Conservation (phyloP, 2,888 invertebrate genomes). For the Euphydryas editha region DNA sequence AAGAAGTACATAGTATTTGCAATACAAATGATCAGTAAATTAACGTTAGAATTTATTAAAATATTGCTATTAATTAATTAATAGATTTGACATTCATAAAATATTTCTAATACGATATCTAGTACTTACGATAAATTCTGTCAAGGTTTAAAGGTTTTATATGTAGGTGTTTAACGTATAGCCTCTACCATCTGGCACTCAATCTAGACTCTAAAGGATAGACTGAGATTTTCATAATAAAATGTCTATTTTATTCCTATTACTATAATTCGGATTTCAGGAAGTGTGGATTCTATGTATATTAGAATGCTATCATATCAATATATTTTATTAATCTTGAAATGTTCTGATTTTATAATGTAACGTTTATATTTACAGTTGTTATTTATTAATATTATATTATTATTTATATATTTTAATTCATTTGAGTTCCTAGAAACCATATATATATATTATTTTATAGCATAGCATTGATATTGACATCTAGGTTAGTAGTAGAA, state of each 20-base stretch:
- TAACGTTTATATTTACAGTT: no score
- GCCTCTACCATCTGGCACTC: slow-evolving; percentile 51
- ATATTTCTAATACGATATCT: slow-evolving; percentile 1
- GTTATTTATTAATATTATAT: no score
- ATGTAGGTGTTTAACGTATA: slow-evolving; percentile 41
- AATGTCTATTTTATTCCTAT: slow-evolving; percentile 9
- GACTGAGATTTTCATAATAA: slow-evolving; percentile 45
- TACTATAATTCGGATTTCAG: slow-evolving; percentile 1
- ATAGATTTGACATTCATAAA: not conserved
- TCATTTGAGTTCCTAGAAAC: no score
- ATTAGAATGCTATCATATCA: not conserved
- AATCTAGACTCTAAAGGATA: slow-evolving; percentile 53
- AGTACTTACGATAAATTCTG: slow-evolving; percentile 31
- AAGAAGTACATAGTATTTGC: no score
- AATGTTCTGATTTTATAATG: slow-evolving; percentile 13
- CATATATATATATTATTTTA: not conserved
- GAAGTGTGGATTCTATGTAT: not conserved
- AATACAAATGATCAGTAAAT: no score
- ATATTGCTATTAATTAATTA: not conserved
- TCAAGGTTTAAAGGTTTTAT: slow-evolving; percentile 21
- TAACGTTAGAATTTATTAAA: no score
- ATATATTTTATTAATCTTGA: not conserved
- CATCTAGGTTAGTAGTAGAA: not conserved
- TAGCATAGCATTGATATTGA: not conserved
- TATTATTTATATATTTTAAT: no score